A percentile compares a stretch with the other conserved stretches of the same genome.
Evolutionary conservation across 30 jellyfish, hydroid and myxozoan genomes (phyloP).

Genomic region (Sanderia malayensis): DNA sequence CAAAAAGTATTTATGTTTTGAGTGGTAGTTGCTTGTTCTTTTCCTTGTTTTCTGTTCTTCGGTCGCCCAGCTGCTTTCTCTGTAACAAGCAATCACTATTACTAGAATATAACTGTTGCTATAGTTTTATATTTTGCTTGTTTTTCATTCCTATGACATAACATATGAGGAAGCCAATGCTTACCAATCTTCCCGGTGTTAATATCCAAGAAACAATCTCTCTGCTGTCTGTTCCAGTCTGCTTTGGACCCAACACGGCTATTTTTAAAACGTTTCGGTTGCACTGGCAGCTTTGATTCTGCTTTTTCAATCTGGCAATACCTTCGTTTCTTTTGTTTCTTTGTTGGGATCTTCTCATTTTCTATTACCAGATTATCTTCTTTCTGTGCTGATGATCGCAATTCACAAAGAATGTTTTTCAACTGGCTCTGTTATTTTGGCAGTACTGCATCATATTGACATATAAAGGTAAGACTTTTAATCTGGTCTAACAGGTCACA

Average conservation of each 20-base stretch:
- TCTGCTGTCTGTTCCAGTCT: neutral
- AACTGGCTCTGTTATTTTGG: neutral
- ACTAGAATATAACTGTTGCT: too few species aligned
- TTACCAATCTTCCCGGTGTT: neutral
- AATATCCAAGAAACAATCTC: neutral
- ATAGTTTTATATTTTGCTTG: too few species aligned
- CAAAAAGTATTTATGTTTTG: too few species aligned
- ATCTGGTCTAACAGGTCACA: neutral
- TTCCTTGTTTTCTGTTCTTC: neutral
- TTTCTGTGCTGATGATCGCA: neutral
- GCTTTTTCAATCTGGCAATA: neutral
- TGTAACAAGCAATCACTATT: neutral
- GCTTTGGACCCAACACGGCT: neutral
- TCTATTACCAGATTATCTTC: neutral
- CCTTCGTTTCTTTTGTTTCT: neutral
- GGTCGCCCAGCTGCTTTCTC: neutral
- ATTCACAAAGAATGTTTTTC: neutral
- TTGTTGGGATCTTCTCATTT: neutral
- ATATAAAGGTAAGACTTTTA: neutral
- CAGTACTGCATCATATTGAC: neutral
- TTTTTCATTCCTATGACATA: too few species aligned
- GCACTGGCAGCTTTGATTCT: neutral
- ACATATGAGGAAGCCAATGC: neutral
- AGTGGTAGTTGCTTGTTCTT: too few species aligned
- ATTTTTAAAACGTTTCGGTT: neutral